Conservation (phyloP, 2,113 vertebrate genomes). For the Forbesichthys papilliferus region DNA sequence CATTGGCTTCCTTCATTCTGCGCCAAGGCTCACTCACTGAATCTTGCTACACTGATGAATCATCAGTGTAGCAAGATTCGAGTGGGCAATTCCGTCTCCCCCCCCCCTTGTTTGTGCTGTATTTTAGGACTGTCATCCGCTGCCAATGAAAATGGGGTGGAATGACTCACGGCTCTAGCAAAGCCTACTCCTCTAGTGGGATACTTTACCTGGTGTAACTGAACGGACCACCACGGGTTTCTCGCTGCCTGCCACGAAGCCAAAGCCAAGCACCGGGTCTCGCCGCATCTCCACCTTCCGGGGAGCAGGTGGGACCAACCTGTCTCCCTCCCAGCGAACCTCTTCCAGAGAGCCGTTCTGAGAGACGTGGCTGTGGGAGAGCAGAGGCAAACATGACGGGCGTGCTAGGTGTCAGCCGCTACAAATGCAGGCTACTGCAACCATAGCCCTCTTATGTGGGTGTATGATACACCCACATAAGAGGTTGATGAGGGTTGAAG, state of each 20-base stretch:
- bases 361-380: conserved; percentile 84
- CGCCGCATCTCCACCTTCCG: conserved; percentile 97
- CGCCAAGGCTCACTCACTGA: conserved; percentile 42
- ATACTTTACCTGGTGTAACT: conserved; percentile 90
- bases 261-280: conserved; percentile 96
- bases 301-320: conserved; percentile 87
- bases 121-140: conserved; percentile 33
- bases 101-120: background rate
- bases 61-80: conserved; percentile 29
- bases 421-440: background rate
- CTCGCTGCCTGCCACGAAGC: conserved; percentile 98
- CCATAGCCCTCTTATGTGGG: background rate
- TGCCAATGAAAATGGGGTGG: conserved; percentile 22
- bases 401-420: background rate
- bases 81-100: conserved; percentile 12
- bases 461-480: background rate
- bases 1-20: conserved; percentile 15
- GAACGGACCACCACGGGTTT: conserved; percentile 98
- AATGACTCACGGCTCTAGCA: conserved; percentile 40
- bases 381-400: background rate
- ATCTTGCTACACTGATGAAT: conserved; percentile 50
- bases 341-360: conserved; percentile 91
- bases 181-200: conserved; percentile 9
- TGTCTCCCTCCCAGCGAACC: conserved; percentile 89
- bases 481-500: no score